Evolutionary conservation across 2,888 invertebrate species (phyloP), one percentile per base, ranked within the genome.

Genomic region (Andrena haemorrhoa): DNA sequence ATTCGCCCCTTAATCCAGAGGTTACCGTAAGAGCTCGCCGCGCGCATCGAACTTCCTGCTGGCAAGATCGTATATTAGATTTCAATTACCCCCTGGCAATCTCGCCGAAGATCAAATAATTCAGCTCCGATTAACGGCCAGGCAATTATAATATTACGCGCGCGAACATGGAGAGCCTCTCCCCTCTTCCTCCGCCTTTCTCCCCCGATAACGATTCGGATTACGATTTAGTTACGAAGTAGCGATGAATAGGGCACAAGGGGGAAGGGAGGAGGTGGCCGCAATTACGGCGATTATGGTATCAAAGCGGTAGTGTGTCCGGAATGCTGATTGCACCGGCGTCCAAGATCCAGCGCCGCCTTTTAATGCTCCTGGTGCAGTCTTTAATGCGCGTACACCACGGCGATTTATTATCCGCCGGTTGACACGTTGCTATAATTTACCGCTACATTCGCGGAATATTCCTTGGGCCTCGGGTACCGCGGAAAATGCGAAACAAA

Each of bases 351-450:
- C 71, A 64, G 23, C 51, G 8, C 5, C 26, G 60, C 53, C 60
- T 68, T 75, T 82, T 73, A 68, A 72, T 82, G 75, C 60, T 60
- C 51, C 51, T 58, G 56, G 75, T 41, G 61, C 47, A 23, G 61
- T 61, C 61, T 83, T 83, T 74, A 78, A 73, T 68, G 26, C 73
- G 64, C 72, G 3, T 33, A n/a, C 64, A 61, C 23, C 64, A n/a
- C 31, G 58, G 51, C 77, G 68, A 83, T 83, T 83, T 83, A 83
- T 83, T 82, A 76, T 83, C 66, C 26, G 31, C 60, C 63, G 71
- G 77, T 77, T 74, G 83, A 77, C 83, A 68, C 68, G 61, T 33
- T 35, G 69, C 68, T 31, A 78, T 83, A 83, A 83, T 83, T 83
- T 71, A 83, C 78, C 70, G 80, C 31, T 51, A 51, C 60, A 16